Percentiles rank a stretch among this genome's conserved stretches.
These are phyloP conservation scores for Gavia stellata DNA, from an alignment of 2,113 vertebrate genomes.

Conservation along the genomic window DNA sequence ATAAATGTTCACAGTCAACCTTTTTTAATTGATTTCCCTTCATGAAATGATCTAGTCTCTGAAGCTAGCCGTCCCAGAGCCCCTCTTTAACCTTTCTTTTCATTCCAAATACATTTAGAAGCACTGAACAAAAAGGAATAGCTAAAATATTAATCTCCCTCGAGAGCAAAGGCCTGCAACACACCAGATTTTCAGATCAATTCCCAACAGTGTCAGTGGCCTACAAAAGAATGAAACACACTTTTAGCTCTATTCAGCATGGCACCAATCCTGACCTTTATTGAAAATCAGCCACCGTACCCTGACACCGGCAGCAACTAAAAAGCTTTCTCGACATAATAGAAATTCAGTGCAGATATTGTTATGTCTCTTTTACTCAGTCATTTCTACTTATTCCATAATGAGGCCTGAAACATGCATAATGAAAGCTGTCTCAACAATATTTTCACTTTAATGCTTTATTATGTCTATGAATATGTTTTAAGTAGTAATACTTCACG, in stretches of 20 bases:
- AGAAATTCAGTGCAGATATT: constrained; percentile 86
- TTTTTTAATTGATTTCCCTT: constrained; percentile 99
- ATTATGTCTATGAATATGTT: constrained; percentile 86
- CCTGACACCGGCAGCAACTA: constrained; percentile 71
- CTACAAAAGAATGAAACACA: constrained; percentile 80
- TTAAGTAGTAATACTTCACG: constrained; percentile 81
- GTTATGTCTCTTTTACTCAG: constrained; percentile 84
- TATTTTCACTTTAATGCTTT: constrained; percentile 94
- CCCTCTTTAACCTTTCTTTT: constrained; percentile 88
- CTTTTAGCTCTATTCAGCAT: constrained; percentile 77
- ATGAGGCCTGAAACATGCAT: constrained; percentile 87
- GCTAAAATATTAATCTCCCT: constrained; percentile 87
- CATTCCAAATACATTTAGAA: constrained; percentile 85
- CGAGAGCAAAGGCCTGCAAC: constrained; percentile 80
- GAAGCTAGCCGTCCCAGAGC: constrained; percentile 83
- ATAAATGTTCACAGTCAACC: constrained; percentile 97
- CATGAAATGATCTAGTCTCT: constrained; percentile 94
- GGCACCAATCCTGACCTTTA: constrained; percentile 81
- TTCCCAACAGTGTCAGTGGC: constrained; percentile 80
- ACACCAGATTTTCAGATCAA: constrained; percentile 83
- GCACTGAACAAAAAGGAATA: constrained; percentile 81
- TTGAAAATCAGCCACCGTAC: constrained; percentile 78
- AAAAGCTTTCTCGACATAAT: constrained; percentile 79
- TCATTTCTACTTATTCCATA: constrained; percentile 90
- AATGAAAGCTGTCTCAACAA: constrained; percentile 94